phyloP scores from a whole-genome alignment of 1,140 invertebrate species.

The Arctopsyche grandis region DNA sequence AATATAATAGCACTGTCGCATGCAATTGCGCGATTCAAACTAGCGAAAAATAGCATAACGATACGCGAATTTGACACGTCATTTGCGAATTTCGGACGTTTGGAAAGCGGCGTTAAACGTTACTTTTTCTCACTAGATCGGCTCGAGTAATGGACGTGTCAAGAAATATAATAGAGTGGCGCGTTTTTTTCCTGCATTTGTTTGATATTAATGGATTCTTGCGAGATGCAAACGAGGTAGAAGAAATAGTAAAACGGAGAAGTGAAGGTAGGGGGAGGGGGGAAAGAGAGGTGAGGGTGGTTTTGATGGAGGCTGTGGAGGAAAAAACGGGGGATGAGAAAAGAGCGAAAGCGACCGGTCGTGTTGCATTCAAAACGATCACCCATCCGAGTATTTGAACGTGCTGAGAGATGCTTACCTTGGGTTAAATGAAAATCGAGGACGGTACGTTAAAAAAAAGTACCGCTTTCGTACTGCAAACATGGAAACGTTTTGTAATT shows the following conservation, averaged over 20 bases:
- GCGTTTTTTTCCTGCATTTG: slow-evolving; percentile 25
- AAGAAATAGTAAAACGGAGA: slow-evolving; percentile 3
- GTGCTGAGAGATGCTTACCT: background rate
- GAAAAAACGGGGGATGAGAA: too few species aligned
- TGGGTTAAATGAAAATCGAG: background rate
- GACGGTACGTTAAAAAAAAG: too few species aligned
- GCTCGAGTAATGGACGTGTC: slow-evolving; percentile 15
- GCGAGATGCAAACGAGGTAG: slow-evolving; percentile 11
- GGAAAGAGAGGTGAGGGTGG: background rate
- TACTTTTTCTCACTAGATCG: background rate
- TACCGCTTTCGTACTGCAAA: too few species aligned
- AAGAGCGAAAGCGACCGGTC: background rate
- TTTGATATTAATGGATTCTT: slow-evolving; percentile 28
- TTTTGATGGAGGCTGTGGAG: background rate
- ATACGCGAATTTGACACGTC: background rate
- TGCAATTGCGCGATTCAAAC: too few species aligned
- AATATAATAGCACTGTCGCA: too few species aligned
- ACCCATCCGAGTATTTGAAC: background rate
- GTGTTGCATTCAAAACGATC: background rate
- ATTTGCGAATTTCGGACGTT: background rate
- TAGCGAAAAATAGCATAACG: background rate
- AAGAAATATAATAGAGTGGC: slow-evolving; percentile 8
- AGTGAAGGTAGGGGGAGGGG: background rate
- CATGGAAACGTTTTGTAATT: too few species aligned
- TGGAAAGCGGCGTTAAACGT: background rate